These are phyloP conservation scores for Halcyon badia DNA, from an alignment of 2,797 vertebrate genomes.

Conservation along the genomic window DNA sequence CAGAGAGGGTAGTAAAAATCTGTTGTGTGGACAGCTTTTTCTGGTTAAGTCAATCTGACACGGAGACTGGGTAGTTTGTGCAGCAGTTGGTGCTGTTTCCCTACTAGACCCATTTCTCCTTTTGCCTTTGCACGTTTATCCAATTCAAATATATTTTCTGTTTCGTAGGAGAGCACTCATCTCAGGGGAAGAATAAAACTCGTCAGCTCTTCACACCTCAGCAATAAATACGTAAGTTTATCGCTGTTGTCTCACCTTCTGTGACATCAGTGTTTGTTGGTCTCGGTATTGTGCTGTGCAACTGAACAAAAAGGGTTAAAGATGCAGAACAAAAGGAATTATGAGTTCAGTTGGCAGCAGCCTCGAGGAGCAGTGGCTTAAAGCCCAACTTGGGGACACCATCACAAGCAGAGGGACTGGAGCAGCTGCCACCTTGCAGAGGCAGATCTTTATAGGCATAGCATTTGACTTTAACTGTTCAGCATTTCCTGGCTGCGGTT, in stretches of 20 bases:
- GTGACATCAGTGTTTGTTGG: not conserved
- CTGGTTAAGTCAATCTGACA: not conserved
- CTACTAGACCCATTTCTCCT: not conserved
- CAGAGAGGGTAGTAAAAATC: not conserved
- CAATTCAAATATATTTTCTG: conserved; percentile 31
- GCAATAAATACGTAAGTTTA: conserved; percentile 75
- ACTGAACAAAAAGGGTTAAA: not conserved
- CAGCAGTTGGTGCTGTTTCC: not conserved
- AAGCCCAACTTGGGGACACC: not conserved
- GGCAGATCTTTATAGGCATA: not conserved
- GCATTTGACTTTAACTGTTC: not conserved
- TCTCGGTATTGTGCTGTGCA: not conserved
- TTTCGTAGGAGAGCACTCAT: conserved; percentile 75
- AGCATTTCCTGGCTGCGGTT: not conserved
- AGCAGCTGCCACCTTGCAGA: not conserved
- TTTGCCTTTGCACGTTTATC: not conserved
- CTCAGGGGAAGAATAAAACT: conserved; percentile 79
- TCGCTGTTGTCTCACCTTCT: not conserved
- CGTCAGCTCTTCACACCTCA: conserved; percentile 65
- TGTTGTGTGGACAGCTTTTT: not conserved
- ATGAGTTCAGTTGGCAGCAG: not conserved
- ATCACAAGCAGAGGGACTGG: not conserved
- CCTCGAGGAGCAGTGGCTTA: not conserved
- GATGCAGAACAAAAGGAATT: not conserved
- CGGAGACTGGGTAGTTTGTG: not conserved